Evolutionary conservation across 1,140 invertebrate species (phyloP), one percentile per base, ranked within the genome.

Genomic region (Goniozus legneri): DNA sequence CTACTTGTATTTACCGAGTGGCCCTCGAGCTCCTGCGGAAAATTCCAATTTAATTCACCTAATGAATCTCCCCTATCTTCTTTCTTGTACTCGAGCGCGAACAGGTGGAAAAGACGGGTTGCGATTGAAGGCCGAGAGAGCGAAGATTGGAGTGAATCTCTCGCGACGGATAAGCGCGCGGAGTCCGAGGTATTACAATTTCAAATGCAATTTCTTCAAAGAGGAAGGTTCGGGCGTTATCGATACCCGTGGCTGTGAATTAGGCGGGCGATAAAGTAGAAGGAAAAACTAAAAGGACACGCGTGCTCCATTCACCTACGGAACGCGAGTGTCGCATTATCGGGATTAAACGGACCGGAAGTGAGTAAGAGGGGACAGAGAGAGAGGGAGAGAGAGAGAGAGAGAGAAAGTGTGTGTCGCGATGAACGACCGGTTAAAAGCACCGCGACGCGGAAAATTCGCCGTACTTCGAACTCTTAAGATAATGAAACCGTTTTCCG

Each of bases 171-270:
- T n/a, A n/a, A n/a, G n/a, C n/a, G n/a, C n/a, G n/a, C n/a, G n/a
- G n/a, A n/a, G n/a, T n/a, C n/a, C n/a, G n/a, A n/a, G n/a, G n/a
- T n/a, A 71, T 69, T 67, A 71, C 55, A 67, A 68, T 71, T 71
- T 66, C 62, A 69, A 69, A 71, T 71, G 67, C 58, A 71, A 71
- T 71, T 58, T 47, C 48, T 52, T 51, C 31, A 32, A 33, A 51
- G n/a, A n/a, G n/a, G 37, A 21, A 21, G 42, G 40, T 47, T 44
- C 35, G 21, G 46, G 52, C 37, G 31, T 45, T 47, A 36, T 34
- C 31, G 39, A 39, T 30, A 41, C 44, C 21, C 21, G 39, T 47
- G 47, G 45, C 40, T 34, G 44, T 42, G 51, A 47, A 42, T 47
- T 32, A 44, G 21, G 46, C 33, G 30, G 34, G 36, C 24, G 4